Conservation (phyloP, 2,113 vertebrate genomes). For the Otolemur garnettii region DNA sequence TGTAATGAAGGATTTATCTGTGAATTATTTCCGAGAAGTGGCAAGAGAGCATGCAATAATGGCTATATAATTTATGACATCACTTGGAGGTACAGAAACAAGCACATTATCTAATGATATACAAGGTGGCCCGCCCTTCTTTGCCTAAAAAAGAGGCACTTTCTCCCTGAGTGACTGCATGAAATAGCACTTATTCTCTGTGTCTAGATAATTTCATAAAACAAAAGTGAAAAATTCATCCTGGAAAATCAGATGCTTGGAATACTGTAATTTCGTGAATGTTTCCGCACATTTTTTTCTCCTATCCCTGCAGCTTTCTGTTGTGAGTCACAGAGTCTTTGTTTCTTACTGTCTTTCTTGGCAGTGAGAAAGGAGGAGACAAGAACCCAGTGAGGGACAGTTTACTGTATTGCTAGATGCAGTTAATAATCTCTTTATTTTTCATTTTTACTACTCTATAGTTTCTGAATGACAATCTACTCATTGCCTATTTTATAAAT, state of each 20-base stretch:
- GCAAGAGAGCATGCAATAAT: slow-evolving; percentile 12
- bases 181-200: slow-evolving; percentile 45
- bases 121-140: neutral
- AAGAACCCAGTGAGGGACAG: slow-evolving; percentile 76
- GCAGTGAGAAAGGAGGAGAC: slow-evolving; percentile 74
- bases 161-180: neutral
- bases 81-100: slow-evolving; percentile 47
- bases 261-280: slow-evolving; percentile 76
- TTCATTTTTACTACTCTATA: slow-evolving; percentile 82
- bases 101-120: slow-evolving; percentile 49
- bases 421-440: slow-evolving; percentile 80
- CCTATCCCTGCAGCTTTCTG: slow-evolving; percentile 67
- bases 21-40: slow-evolving; percentile 58
- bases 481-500: slow-evolving; percentile 81
- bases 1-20: slow-evolving; percentile 65
- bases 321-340: slow-evolving; percentile 78
- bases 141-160: neutral
- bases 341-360: too few species aligned
- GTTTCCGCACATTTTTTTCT: slow-evolving; percentile 68
- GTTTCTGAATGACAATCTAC: slow-evolving; percentile 81
- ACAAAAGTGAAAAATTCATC: slow-evolving; percentile 46
- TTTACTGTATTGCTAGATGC: slow-evolving; percentile 71
- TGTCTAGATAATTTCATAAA: slow-evolving; percentile 36
- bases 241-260: slow-evolving; percentile 65
- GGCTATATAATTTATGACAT: slow-evolving; percentile 58